Evolutionary conservation across 2,113 vertebrate genomes (phyloP).

Genomic region (Callospermophilus lateralis): DNA sequence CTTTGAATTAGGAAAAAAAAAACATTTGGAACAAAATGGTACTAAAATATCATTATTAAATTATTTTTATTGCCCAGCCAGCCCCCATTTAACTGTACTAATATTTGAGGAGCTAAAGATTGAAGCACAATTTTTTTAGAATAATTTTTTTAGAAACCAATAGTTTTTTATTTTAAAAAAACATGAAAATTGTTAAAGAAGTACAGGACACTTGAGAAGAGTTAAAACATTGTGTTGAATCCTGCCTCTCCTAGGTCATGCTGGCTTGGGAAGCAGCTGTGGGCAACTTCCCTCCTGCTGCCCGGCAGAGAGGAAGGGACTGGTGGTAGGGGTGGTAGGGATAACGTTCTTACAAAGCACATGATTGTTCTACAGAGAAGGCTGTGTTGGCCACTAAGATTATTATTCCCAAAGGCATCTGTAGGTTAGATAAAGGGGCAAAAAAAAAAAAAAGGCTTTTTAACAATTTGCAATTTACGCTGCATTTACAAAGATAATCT

Average conservation of each 20-base stretch:
- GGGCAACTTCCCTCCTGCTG: neutral
- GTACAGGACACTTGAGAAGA: neutral
- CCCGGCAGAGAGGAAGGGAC: too few relatives aligned
- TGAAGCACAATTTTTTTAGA: neutral
- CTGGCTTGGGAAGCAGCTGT: neutral
- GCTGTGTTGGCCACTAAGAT: neutral
- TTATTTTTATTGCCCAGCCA: neutral
- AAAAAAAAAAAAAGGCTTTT: neutral
- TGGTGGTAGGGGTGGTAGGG: fast-evolving
- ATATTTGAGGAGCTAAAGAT: constrained; percentile 32
- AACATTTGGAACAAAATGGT: neutral
- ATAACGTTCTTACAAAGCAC: neutral
- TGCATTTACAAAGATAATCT: neutral
- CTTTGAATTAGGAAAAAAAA: neutral
- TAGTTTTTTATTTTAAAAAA: neutral
- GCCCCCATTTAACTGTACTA: neutral
- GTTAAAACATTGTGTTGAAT: neutral
- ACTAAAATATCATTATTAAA: neutral
- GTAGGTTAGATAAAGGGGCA: neutral
- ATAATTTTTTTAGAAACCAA: neutral
- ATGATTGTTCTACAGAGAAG: neutral
- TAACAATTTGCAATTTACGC: neutral
- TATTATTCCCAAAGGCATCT: too few relatives aligned
- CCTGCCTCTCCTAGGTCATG: neutral
- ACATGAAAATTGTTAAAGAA: neutral